Conservation (phyloP, 2,888 invertebrate genomes). For the Sturmia bella region DNA sequence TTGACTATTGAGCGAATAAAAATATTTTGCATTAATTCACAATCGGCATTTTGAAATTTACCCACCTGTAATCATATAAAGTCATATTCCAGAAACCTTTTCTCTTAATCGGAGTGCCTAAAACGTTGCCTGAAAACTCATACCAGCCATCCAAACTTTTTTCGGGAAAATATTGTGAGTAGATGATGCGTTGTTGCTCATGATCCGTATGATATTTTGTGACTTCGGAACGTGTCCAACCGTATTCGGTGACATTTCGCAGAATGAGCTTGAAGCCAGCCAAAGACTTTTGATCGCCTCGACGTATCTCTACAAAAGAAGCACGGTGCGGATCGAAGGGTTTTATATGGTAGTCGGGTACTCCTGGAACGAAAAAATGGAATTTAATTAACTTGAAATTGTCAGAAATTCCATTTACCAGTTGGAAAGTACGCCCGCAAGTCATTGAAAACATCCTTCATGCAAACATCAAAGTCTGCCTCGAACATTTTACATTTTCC, state of each 20-base stretch:
- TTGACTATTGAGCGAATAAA: conserved; percentile 77
- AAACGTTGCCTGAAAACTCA: conserved; percentile 85
- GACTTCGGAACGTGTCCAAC: conserved; percentile 89
- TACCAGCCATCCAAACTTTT: conserved; percentile 88
- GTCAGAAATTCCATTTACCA: conserved; percentile 82
- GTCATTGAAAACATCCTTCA: conserved; percentile 88
- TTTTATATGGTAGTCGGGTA: conserved; percentile 87
- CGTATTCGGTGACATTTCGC: conserved; percentile 88
- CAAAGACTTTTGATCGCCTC: conserved; percentile 85
- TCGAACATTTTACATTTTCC: conserved; percentile 85
- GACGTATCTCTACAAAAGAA: conserved; percentile 85
- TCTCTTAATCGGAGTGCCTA: conserved; percentile 85
- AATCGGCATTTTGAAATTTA: background rate
- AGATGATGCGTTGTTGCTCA: conserved; percentile 86
- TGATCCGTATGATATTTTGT: conserved; percentile 89
- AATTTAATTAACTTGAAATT: conserved; percentile 10
- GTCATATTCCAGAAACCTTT: conserved; percentile 89
- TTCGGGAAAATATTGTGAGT: conserved; percentile 92
- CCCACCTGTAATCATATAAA: conserved; percentile 85
- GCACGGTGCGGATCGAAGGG: conserved; percentile 91
- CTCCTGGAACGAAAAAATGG: conserved; percentile 82
- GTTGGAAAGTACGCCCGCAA: conserved; percentile 87
- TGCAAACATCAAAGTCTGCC: conserved; percentile 87
- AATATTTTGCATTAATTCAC: no score
- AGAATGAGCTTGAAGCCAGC: conserved; percentile 87